Evolutionary conservation across 2,888 invertebrate genomes (phyloP).

Genomic region (Coecobrya sp.): DNA sequence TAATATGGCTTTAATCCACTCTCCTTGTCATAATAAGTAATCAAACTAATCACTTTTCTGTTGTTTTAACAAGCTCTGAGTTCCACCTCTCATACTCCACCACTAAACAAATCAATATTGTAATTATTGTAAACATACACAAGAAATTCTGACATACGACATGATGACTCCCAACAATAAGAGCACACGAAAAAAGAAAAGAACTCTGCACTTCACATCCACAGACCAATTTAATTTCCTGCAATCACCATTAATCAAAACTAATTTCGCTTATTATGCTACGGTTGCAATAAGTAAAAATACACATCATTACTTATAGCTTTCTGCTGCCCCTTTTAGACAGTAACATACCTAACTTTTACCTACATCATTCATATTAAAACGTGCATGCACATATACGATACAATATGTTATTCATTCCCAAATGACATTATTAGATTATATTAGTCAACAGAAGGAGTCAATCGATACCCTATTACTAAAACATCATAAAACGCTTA

Average conservation of each 20-base stretch:
- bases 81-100: background rate
- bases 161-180: background rate
- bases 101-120: constrained; percentile 31
- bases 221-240: constrained; percentile 78
- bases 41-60: constrained; percentile 33
- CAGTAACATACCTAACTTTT: background rate
- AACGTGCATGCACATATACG: background rate
- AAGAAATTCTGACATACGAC: background rate
- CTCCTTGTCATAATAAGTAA: constrained; percentile 5
- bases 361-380: background rate
- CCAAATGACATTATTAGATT: constrained; percentile 68
- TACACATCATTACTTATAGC: background rate
- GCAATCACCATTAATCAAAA: constrained; percentile 79
- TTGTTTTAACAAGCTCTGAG: constrained; percentile 1
- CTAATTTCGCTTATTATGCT: constrained; percentile 66
- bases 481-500: background rate
- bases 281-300: background rate
- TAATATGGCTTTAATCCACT: background rate
- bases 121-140: background rate
- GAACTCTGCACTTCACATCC: background rate
- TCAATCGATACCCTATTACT: constrained; percentile 47
- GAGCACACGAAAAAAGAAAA: background rate
- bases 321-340: background rate
- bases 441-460: constrained; percentile 60
- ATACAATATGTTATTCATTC: constrained; percentile 60